Percentiles rank a stretch among this genome's conserved stretches.
These are phyloP conservation scores for Thereva nobilitata DNA, from an alignment of 2,888 invertebrate genomes.

Conservation along the genomic window DNA sequence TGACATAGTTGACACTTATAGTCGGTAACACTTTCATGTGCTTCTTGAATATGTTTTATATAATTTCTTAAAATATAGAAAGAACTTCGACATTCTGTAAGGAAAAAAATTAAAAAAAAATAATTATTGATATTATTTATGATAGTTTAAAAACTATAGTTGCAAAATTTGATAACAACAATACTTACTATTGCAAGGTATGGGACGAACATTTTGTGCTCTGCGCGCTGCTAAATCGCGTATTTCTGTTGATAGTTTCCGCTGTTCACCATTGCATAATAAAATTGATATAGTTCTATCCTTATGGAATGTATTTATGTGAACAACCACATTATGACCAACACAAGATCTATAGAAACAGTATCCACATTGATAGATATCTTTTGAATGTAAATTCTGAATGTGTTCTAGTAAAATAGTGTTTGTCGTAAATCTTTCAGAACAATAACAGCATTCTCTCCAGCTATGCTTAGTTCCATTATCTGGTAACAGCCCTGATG, in stretches of 20 bases:
- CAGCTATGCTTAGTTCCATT: conserved; percentile 56
- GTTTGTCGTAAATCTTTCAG: background rate
- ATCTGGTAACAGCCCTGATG: conserved; percentile 44
- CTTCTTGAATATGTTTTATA: conserved; percentile 29
- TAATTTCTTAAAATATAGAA: conserved; percentile 35
- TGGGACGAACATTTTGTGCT: conserved; percentile 42
- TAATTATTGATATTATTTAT: conserved; percentile 4
- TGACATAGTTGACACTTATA: conserved; percentile 38
- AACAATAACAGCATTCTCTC: conserved; percentile 66
- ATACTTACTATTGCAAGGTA: conserved; percentile 38
- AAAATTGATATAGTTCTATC: conserved; percentile 5
- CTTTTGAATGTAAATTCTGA: conserved; percentile 64
- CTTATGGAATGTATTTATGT: conserved; percentile 37
- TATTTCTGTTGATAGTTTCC: conserved; percentile 22
- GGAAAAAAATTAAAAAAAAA: background rate
- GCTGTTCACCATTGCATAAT: conserved; percentile 17
- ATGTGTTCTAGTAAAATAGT: conserved; percentile 64
- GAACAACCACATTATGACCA: conserved; percentile 35
- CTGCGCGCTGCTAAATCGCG: conserved; percentile 19
- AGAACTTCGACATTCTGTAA: conserved; percentile 37
- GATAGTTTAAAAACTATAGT: background rate
- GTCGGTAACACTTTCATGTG: background rate
- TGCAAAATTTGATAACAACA: background rate
- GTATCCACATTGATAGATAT: conserved; percentile 66
- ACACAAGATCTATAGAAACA: conserved; percentile 69